Conservation (phyloP, 2,888 invertebrate species). For the Aphidoletes aphidimyza region DNA sequence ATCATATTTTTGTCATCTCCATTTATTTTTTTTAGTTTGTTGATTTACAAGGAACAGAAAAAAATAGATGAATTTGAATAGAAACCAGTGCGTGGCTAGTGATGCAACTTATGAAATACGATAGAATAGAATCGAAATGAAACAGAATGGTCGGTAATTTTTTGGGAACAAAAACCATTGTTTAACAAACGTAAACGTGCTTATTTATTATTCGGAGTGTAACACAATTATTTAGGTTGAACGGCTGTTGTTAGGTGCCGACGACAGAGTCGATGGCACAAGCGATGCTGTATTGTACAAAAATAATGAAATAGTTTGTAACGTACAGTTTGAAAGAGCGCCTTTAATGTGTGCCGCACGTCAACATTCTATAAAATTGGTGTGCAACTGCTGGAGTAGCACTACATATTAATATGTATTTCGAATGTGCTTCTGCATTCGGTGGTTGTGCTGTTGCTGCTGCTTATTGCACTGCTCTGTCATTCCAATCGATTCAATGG, state of each 20-base stretch:
- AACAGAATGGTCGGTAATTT: not conserved
- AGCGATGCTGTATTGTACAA: not conserved
- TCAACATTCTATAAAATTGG: constrained; percentile 23
- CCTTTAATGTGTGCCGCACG: constrained; percentile 50
- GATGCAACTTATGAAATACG: not conserved
- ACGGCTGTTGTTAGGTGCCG: not conserved
- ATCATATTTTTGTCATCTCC: constrained; percentile 47
- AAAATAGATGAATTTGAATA: not conserved
- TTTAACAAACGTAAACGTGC: constrained; percentile 21
- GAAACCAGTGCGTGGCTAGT: not conserved
- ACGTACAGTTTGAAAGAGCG: constrained; percentile 24
- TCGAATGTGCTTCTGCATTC: no score
- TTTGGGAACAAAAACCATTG: constrained; percentile 8
- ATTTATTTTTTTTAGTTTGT: not conserved
- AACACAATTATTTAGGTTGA: constrained; percentile 20
- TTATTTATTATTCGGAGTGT: not conserved
- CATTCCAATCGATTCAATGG: not conserved
- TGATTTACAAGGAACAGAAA: not conserved
- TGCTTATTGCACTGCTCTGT: not conserved
- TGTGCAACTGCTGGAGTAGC: constrained; percentile 40
- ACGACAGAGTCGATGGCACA: not conserved
- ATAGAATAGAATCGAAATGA: not conserved
- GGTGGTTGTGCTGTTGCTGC: constrained; percentile 24
- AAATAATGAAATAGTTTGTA: constrained; percentile 14
- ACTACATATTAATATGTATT: not conserved